Evolutionary conservation across 2,797 vertebrate genomes (phyloP).

Genomic region (Holocentrus rufus): DNA sequence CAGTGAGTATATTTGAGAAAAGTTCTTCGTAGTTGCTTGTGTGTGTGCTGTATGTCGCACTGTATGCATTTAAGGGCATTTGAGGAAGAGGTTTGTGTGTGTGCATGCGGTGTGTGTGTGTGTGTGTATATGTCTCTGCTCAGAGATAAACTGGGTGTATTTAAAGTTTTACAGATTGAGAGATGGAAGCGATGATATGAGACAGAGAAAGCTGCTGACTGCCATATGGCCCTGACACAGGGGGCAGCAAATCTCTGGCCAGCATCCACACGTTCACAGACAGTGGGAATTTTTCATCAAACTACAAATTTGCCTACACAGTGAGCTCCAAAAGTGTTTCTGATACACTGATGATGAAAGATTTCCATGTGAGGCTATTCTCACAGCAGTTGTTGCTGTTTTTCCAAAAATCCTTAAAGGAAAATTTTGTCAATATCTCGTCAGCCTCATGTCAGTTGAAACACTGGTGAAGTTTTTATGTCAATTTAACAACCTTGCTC

Average conservation of each 20-base stretch:
- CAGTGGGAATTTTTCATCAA: not conserved
- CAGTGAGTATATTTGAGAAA: not conserved
- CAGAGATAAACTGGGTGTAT: slow-evolving; percentile 49
- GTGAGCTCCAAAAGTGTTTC: not conserved
- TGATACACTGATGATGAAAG: not conserved
- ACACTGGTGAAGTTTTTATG: too few relatives aligned
- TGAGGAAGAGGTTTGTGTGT: not conserved
- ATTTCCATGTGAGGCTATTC: not conserved
- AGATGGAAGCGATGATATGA: slow-evolving; percentile 36
- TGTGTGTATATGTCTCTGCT: slow-evolving; percentile 25
- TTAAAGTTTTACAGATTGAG: slow-evolving; percentile 41
- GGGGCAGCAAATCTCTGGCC: slow-evolving; percentile 35
- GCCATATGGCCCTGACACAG: slow-evolving; percentile 41
- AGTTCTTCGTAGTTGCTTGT: not conserved
- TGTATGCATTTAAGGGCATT: not conserved
- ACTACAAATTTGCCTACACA: not conserved
- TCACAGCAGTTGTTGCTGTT: not conserved
- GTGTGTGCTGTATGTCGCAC: not conserved
- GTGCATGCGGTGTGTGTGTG: not conserved
- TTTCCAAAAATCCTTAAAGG: not conserved
- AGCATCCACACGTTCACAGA: slow-evolving; percentile 28
- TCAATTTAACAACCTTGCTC: too few relatives aligned
- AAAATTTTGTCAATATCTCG: too few relatives aligned
- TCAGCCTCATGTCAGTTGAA: too few relatives aligned
- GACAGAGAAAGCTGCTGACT: slow-evolving; percentile 31